Evolutionary conservation across 92 coral and sea anemone species (phyloP).

Genomic region (Blastomussa wellsi): DNA sequence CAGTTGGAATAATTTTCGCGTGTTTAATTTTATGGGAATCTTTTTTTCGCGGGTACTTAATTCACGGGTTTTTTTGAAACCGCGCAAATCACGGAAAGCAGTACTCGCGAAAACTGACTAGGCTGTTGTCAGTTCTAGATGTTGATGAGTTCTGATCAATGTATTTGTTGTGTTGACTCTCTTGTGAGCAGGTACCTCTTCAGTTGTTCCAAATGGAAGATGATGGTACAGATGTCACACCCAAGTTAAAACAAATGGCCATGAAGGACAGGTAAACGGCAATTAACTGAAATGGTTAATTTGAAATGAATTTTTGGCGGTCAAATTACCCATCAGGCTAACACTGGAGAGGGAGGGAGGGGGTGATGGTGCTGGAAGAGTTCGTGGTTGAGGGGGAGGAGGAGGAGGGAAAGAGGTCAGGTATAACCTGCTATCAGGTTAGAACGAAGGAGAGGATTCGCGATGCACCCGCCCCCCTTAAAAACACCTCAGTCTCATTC

Average conservation of each 20-base stretch:
- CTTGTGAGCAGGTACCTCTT: constrained; percentile 69
- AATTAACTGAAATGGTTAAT: neutral
- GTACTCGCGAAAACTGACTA: too few species aligned
- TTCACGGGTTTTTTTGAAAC: too few species aligned
- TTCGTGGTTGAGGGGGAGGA: neutral
- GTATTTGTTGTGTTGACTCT: neutral
- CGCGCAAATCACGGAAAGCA: too few species aligned
- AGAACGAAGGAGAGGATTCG: too few species aligned
- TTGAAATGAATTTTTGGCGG: neutral
- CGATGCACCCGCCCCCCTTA: too few species aligned
- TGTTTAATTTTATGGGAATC: too few species aligned
- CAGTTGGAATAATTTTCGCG: too few species aligned
- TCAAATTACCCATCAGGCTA: neutral
- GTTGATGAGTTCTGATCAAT: neutral
- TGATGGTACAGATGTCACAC: constrained; percentile 64
- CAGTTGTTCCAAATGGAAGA: constrained; percentile 66
- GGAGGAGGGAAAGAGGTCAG: neutral
- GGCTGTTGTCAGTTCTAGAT: too few species aligned
- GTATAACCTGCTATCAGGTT: neutral
- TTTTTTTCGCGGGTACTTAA: too few species aligned
- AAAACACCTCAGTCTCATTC: too few species aligned
- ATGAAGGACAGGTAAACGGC: constrained; percentile 82
- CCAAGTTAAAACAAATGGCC: constrained; percentile 83
- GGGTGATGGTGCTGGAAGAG: neutral
- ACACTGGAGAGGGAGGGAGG: neutral